phyloP scores from a whole-genome alignment of 2,797 vertebrate species.

The Cryptoprocta ferox region DNA sequence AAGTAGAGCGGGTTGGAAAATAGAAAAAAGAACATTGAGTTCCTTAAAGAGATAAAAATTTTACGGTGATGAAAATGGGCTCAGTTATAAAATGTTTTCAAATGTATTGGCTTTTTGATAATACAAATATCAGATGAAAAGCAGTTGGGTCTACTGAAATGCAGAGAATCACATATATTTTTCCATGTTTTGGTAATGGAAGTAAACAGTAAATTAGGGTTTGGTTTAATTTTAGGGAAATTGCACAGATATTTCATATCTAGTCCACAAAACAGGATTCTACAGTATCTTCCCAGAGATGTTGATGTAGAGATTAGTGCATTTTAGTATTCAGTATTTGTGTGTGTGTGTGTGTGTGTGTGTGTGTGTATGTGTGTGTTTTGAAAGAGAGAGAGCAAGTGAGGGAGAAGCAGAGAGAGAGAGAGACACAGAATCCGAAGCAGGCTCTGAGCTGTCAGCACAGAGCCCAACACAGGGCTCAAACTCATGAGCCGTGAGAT shows the following conservation, averaged over 20 bases:
- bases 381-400: too few species aligned
- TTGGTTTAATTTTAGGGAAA: not conserved
- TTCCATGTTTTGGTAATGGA: not conserved
- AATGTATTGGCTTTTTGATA: not conserved
- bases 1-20: slow-evolving; percentile 17
- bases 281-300: not conserved
- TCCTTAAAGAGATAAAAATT: not conserved
- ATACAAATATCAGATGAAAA: slow-evolving; percentile 39
- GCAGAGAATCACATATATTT: not conserved
- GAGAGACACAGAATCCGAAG: too few species aligned
- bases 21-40: not conserved
- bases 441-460: too few species aligned
- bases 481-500: too few species aligned
- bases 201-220: not conserved
- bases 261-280: not conserved
- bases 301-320: not conserved
- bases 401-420: too few species aligned
- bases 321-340: not conserved
- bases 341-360: too few species aligned
- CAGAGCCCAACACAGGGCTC: too few species aligned
- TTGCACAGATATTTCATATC: not conserved
- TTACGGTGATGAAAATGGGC: not conserved
- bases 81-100: not conserved
- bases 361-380: too few species aligned
- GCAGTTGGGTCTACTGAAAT: not conserved